Conservation (phyloP, 2,113 vertebrate species). For the Vireo altiloquus region DNA sequence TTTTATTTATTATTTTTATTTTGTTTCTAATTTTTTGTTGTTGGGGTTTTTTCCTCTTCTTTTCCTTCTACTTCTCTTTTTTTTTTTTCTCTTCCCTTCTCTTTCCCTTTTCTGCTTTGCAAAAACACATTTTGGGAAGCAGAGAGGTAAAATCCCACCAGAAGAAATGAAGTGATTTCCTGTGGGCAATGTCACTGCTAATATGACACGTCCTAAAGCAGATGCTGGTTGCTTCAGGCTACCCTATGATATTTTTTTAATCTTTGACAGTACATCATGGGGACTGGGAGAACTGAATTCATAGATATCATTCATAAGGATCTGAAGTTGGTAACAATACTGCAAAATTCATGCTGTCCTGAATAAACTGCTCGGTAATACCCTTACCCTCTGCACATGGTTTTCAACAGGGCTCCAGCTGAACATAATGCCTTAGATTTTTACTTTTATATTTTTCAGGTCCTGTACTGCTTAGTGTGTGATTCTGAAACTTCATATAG, state of each 20-base stretch:
- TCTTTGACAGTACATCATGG: neutral
- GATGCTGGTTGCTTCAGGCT: conserved; percentile 20
- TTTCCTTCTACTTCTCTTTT: too few species aligned
- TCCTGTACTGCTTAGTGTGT: neutral
- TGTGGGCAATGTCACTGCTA: neutral
- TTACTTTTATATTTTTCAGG: neutral
- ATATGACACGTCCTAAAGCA: neutral
- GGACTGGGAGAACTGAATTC: neutral
- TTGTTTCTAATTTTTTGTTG: fast-evolving
- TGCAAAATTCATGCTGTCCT: neutral
- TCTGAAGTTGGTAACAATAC: neutral
- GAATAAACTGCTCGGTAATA: neutral
- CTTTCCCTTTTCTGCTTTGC: neutral
- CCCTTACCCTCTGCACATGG: neutral
- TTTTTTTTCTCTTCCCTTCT: neutral
- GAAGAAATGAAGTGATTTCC: neutral
- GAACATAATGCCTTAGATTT: neutral
- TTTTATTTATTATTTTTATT: neutral
- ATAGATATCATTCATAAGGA: neutral
- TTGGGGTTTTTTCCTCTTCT: fast-evolving
- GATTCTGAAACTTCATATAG: neutral
- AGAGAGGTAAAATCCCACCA: neutral
- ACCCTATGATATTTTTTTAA: neutral
- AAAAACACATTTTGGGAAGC: neutral
- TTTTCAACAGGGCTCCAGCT: neutral